These are phyloP conservation scores for Siniperca scherzeri DNA, from an alignment of 2,797 vertebrate genomes.

Conservation along the genomic window DNA sequence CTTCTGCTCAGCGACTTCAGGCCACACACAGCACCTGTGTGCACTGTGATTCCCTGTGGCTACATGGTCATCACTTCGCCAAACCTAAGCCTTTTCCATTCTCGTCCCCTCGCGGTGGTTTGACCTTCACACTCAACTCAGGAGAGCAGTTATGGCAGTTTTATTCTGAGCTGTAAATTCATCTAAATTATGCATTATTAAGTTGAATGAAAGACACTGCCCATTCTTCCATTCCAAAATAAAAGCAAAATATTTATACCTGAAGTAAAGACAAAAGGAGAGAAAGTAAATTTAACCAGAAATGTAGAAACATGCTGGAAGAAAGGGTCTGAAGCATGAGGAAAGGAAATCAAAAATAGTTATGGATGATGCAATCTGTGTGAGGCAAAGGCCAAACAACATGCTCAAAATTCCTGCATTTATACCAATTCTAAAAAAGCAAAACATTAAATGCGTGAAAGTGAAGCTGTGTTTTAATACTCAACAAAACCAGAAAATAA, in stretches of 20 bases:
- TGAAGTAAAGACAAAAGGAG: not conserved
- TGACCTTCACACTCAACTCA: constrained; percentile 68
- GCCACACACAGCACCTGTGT: constrained; percentile 38
- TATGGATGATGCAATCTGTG: not conserved
- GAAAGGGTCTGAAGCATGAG: not conserved
- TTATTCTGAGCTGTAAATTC: constrained; percentile 56
- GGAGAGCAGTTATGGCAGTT: constrained; percentile 42
- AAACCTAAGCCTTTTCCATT: constrained; percentile 52
- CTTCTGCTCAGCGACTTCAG: constrained; percentile 3
- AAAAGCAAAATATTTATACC: not conserved
- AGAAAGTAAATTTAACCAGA: not conserved
- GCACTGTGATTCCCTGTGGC: constrained; percentile 38
- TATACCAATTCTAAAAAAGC: not conserved
- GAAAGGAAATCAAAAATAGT: not conserved
- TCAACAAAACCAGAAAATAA: constrained; percentile 18
- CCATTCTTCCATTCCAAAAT: not conserved
- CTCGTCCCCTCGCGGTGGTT: constrained; percentile 26
- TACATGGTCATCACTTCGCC: constrained; percentile 60
- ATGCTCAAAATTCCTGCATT: not conserved
- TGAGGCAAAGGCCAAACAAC: not conserved
- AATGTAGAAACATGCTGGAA: not conserved
- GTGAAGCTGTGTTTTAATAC: not conserved
- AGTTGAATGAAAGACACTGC: not conserved
- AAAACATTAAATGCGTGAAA: constrained; percentile 22
- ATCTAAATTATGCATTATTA: constrained; percentile 49